A percentile compares a stretch with the other conserved stretches of the same genome.
Conservation (phyloP, 2,797 vertebrate species). For the Anguilla obscura region DNA sequence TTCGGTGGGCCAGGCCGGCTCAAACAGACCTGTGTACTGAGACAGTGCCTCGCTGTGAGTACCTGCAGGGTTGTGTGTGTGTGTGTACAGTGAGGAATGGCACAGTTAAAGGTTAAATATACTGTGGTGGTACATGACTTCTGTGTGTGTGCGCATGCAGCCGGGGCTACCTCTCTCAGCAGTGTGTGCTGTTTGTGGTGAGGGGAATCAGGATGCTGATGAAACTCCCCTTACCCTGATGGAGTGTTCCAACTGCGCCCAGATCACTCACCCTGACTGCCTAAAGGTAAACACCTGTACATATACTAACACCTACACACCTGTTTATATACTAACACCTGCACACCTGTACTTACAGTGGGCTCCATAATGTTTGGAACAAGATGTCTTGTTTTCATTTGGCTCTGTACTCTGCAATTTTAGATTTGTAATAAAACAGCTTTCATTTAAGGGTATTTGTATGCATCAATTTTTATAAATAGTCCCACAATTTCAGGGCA, state of each 20-base stretch:
- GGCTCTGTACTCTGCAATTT: no score
- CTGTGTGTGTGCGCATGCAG: slow-evolving; percentile 65
- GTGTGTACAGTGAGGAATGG: not conserved
- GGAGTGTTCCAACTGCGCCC: slow-evolving; percentile 97
- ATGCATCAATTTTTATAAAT: no score
- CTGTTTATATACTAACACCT: no score
- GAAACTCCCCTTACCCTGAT: slow-evolving; percentile 85
- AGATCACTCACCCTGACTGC: slow-evolving; percentile 95
- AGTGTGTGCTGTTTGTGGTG: slow-evolving; percentile 93
- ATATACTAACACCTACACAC: not conserved
- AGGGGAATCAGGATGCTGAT: slow-evolving; percentile 88
- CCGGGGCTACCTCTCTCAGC: slow-evolving; percentile 94
- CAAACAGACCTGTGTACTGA: slow-evolving; percentile 92
- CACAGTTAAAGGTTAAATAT: not conserved
- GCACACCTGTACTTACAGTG: not conserved
- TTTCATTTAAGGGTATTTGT: no score
- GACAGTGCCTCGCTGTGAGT: slow-evolving; percentile 92
- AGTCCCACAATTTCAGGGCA: no score
- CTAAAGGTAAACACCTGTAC: slow-evolving; percentile 74
- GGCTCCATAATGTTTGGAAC: no score
- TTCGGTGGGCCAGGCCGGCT: slow-evolving; percentile 93
- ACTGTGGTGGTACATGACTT: no score
- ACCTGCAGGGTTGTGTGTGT: no score
- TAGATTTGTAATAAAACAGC: no score
- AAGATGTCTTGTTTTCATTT: no score